Evolutionary conservation across 1,140 invertebrate species (phyloP).

Genomic region (Bombus cullumanus): DNA sequence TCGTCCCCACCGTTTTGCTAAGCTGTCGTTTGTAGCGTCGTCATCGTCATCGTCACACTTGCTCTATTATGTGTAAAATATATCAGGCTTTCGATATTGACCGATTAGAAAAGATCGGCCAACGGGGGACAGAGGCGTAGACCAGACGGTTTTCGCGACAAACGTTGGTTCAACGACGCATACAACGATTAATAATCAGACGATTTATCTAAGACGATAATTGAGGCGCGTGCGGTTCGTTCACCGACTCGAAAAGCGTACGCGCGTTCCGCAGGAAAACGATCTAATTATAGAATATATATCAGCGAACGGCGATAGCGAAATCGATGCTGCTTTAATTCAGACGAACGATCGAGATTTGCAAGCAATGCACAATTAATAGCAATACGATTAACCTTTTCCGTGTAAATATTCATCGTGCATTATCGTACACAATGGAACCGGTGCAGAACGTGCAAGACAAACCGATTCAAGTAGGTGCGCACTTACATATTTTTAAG

Average conservation of each 20-base stretch:
- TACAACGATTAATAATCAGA: constrained; percentile 8
- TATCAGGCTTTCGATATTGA: constrained; percentile 53
- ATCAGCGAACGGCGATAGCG: background rate
- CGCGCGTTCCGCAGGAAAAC: constrained; percentile 4
- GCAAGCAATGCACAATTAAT: constrained; percentile 76
- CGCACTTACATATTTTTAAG: background rate
- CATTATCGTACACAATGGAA: constrained; percentile 69
- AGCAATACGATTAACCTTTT: constrained; percentile 77
- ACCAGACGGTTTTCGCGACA: background rate
- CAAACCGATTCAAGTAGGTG: background rate
- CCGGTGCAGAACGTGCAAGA: background rate
- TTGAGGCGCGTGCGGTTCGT: constrained; percentile 16
- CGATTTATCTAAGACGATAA: constrained; percentile 26
- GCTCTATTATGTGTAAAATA: constrained; percentile 56
- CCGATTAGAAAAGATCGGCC: constrained; percentile 42
- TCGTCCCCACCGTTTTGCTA: constrained; percentile 68
- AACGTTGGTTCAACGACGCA: background rate
- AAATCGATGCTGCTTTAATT: constrained; percentile 39
- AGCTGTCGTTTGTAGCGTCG: constrained; percentile 51
- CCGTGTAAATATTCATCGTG: constrained; percentile 76
- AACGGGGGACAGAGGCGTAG: too few relatives aligned
- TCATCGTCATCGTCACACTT: constrained; percentile 57
- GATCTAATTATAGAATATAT: constrained; percentile 33
- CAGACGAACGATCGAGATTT: constrained; percentile 60
- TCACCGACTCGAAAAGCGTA: constrained; percentile 36